Evolutionary conservation across 2,888 invertebrate genomes (phyloP), one percentile per base, ranked within the genome.

Genomic region (Alloscopus bannaensis): DNA sequence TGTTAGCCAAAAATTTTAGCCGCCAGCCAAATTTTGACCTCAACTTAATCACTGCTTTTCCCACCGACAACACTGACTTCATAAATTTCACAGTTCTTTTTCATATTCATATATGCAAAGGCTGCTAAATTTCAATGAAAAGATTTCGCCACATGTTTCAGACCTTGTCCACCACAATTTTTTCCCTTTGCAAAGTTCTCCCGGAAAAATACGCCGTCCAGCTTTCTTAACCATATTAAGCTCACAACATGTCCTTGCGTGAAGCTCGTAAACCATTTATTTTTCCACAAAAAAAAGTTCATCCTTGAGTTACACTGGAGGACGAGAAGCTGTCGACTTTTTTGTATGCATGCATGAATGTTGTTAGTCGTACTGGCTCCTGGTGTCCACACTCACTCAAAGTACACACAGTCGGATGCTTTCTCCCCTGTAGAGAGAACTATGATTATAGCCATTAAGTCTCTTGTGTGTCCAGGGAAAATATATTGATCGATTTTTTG

Each of bases 391-490:
- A 57, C 60, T 60, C 60, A 60, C 60, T 29, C 28, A 28, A 57
- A 55, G 55, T 55, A 57, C 62, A 64, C 42, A 64, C 64, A 47
- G 64, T 64, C 64, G 45, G 55, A 73, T 73, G 78, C 84, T 83
- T 84, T 83, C 81, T 85, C 85, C 85, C 85, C 84, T 84, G 83
- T 81, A 79, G 84, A 75, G 81, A 83, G 82, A 85, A 68, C 82
- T 83, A 85, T 84, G 85, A 85, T 85, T 84, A 84, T 84, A 83
- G 82, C 85, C 84, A 85, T 85, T 85, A 84, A 85, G 84, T 84
- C 84, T 85, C 83, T 81, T 85, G 82, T 68, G 60, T 84, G 84
- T 83, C 84, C 84, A 85, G 85, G 81, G 69, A 81, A 83, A 81
- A 82, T 80, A 81, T 84, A 85, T 85, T 85, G 84, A 85, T 85